Conservation (phyloP, 1,140 invertebrate species). For the Drosophila oshimai region DNA sequence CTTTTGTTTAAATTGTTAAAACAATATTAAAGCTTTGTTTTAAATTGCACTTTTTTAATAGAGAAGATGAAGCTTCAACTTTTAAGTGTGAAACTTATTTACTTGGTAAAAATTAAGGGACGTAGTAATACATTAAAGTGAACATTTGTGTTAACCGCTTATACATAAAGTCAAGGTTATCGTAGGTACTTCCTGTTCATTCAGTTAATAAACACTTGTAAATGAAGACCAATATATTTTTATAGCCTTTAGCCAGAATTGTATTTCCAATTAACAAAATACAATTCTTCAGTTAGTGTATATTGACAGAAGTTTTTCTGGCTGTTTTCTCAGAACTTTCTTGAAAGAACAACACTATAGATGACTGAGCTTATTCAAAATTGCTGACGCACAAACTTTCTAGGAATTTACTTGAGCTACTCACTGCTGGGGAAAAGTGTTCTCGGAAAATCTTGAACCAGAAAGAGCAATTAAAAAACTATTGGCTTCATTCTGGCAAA, state of each 20-base stretch:
- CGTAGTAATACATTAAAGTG: no score
- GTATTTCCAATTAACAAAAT: background rate
- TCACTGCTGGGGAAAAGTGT: background rate
- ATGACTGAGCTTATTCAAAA: background rate
- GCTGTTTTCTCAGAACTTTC: background rate
- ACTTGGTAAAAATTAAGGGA: no score
- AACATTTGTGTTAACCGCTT: no score
- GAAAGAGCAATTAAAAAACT: slow-evolving; percentile 58
- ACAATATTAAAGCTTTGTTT: no score
- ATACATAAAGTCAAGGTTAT: no score
- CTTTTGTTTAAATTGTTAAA: no score
- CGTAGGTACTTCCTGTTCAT: no score
- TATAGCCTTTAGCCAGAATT: background rate
- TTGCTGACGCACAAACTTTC: slow-evolving; percentile 16
- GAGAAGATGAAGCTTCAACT: no score
- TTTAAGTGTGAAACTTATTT: no score
- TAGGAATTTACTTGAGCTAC: background rate
- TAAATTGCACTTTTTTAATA: no score
- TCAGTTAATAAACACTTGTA: no score
- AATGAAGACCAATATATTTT: background rate
- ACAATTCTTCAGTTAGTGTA: background rate
- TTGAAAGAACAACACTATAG: background rate
- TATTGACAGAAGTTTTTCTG: background rate
- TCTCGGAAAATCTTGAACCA: background rate
- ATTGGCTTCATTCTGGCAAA: slow-evolving; percentile 51